Percentiles rank a stretch among this genome's conserved stretches.
phyloP scores from a whole-genome alignment of 1,140 invertebrate species.

The Papilio dardanus region DNA sequence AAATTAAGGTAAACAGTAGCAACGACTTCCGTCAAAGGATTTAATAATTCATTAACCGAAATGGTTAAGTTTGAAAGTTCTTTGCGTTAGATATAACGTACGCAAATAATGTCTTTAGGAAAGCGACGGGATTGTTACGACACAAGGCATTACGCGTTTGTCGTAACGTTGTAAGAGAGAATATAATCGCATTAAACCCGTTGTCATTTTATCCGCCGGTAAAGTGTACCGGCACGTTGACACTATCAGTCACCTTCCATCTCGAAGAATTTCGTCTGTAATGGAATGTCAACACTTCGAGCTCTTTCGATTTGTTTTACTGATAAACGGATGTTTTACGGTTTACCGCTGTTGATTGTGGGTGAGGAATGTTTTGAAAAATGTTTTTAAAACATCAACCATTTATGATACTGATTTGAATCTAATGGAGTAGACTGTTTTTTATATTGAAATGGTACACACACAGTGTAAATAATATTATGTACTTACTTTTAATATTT shows the following conservation, averaged over 20 bases:
- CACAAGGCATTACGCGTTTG: conserved; percentile 72
- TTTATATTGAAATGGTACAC: too few species aligned
- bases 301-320: conserved; percentile 19
- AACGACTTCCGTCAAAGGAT: neutral
- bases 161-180: conserved; percentile 71
- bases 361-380: neutral
- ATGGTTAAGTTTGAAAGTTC: conserved; percentile 45
- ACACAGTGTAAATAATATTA: too few species aligned
- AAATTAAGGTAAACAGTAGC: neutral
- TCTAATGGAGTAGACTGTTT: neutral
- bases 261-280: conserved; percentile 17
- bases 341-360: neutral
- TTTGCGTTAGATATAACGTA: conserved; percentile 50
- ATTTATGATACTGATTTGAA: neutral
- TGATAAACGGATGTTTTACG: conserved; percentile 6
- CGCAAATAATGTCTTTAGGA: conserved; percentile 60
- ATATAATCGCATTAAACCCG: conserved; percentile 59
- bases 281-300: conserved; percentile 21
- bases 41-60: conserved; percentile 10
- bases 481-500: too few species aligned
- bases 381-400: neutral
- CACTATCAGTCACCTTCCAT: conserved; percentile 20
- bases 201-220: conserved; percentile 47
- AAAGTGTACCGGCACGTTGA: conserved; percentile 36
- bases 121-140: conserved; percentile 71